Evolutionary conservation across 2,113 vertebrate genomes (phyloP).

Genomic region (Trinectes maculatus): DNA sequence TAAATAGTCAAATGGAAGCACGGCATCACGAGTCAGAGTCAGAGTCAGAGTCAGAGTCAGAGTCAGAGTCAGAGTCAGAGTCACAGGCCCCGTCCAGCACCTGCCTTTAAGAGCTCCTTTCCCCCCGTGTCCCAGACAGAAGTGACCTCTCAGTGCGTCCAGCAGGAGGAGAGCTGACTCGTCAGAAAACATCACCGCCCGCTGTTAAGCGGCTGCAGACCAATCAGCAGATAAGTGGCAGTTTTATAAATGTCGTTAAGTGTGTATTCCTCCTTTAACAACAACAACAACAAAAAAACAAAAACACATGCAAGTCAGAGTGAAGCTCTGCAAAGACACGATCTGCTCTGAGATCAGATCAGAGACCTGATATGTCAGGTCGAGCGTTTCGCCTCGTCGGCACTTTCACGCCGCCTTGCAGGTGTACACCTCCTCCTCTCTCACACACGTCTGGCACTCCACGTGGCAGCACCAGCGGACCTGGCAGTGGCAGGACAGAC

Average conservation of each 20-base stretch:
- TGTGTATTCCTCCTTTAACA: constrained; percentile 40
- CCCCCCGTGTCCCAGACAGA: constrained; percentile 35
- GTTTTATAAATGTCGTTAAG: constrained; percentile 11
- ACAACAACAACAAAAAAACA: background rate
- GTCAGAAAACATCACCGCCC: constrained; percentile 39
- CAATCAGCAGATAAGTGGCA: constrained; percentile 28
- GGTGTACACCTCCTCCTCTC: constrained; percentile 95
- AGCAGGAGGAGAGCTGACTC: constrained; percentile 37
- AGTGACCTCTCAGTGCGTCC: constrained; percentile 68
- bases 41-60: constrained; percentile 37
- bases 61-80: constrained; percentile 47
- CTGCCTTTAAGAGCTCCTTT: constrained; percentile 54
- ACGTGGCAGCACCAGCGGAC: constrained; percentile 99
- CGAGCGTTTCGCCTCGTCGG: too few relatives aligned
- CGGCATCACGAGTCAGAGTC: constrained; percentile 39
- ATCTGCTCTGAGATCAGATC: constrained; percentile 20
- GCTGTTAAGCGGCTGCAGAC: constrained; percentile 36
- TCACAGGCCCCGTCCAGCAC: constrained; percentile 47
- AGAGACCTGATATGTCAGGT: too few relatives aligned
- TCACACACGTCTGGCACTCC: constrained; percentile 94
- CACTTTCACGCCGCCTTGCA: constrained; percentile 94
- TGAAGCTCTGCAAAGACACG: constrained; percentile 21
- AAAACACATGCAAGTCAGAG: constrained; percentile 33
- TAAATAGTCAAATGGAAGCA: constrained; percentile 65
- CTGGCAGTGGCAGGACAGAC: constrained; percentile 96